phyloP scores from a whole-genome alignment of 2,888 invertebrate genomes.

The Eudasyphora cyanicolor region DNA sequence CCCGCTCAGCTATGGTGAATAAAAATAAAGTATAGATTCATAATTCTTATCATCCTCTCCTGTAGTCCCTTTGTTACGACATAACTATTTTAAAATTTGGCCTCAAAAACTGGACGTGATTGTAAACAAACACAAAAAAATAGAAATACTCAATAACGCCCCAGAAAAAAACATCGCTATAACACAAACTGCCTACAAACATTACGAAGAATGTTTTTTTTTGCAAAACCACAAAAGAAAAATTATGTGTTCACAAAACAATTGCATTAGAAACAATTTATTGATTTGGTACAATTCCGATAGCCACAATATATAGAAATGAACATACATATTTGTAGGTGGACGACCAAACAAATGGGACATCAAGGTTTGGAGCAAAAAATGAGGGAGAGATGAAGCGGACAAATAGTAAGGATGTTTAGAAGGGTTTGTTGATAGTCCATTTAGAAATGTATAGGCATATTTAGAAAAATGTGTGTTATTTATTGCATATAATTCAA shows the following conservation, averaged over 20 bases:
- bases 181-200: neutral
- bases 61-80: neutral
- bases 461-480: too few relatives aligned
- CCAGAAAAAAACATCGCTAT: neutral
- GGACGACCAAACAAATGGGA: neutral
- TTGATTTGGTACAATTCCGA: slow-evolving; percentile 13
- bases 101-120: slow-evolving; percentile 19
- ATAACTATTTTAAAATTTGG: slow-evolving; percentile 14
- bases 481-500: too few relatives aligned
- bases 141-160: neutral
- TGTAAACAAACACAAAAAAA: neutral
- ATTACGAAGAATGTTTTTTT: slow-evolving; percentile 2
- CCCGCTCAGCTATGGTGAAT: too few relatives aligned
- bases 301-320: neutral
- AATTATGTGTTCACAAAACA: slow-evolving; percentile 36
- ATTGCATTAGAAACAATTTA: slow-evolving; percentile 32
- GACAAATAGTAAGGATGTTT: too few relatives aligned
- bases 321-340: neutral
- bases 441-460: too few relatives aligned
- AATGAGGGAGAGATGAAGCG: too few relatives aligned
- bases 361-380: neutral
- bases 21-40: too few relatives aligned
- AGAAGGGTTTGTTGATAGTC: too few relatives aligned
- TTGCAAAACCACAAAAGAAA: slow-evolving; percentile 13
- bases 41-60: neutral